A percentile compares a stretch with the other conserved stretches of the same genome.
Conservation (phyloP, 2,113 vertebrate species). For the Chauna torquata region DNA sequence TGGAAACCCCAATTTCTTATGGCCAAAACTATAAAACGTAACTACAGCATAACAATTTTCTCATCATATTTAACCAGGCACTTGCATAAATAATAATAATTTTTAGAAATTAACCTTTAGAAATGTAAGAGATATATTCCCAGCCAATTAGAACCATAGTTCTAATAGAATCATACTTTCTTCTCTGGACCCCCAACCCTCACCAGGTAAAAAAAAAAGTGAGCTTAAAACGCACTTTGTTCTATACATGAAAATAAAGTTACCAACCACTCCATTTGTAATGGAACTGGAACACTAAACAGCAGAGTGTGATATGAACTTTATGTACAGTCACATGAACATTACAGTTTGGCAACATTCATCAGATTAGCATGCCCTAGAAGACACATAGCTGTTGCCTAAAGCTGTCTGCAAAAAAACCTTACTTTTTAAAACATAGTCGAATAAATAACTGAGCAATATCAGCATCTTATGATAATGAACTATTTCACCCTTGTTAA, state of each 20-base stretch:
- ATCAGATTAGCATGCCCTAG: background rate
- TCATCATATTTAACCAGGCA: background rate
- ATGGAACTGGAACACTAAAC: background rate
- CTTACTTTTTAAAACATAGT: background rate
- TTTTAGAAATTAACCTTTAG: background rate
- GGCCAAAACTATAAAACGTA: background rate
- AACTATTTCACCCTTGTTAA: background rate
- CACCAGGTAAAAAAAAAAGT: background rate
- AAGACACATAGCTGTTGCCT: background rate
- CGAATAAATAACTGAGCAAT: background rate
- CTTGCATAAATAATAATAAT: background rate
- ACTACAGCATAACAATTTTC: background rate
- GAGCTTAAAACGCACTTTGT: background rate
- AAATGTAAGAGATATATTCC: background rate
- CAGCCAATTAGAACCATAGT: background rate
- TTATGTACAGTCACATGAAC: background rate
- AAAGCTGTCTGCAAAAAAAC: background rate
- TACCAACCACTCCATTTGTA: background rate
- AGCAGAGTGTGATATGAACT: background rate
- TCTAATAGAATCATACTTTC: background rate
- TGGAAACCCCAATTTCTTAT: background rate
- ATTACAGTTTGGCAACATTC: background rate
- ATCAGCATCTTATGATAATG: background rate
- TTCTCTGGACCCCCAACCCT: rapidly evolving
- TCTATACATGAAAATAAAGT: background rate